Evolutionary conservation across 1,140 invertebrate genomes (phyloP).

Genomic region (Atopsyche davidsoni): DNA sequence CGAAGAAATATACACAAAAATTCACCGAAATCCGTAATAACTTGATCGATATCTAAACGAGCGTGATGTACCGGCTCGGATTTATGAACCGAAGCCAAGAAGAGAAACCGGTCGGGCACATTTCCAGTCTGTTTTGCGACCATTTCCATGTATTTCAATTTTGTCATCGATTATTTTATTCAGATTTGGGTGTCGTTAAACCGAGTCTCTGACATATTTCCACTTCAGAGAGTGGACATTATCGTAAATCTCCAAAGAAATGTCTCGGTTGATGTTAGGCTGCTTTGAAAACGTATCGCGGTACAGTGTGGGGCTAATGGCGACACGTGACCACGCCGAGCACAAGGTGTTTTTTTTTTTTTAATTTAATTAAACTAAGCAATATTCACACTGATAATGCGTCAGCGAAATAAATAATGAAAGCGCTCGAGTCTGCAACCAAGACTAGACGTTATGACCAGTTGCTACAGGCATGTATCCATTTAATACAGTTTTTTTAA

Average conservation of each 20-base stretch:
- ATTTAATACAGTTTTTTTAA: no score
- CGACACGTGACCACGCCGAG: no score
- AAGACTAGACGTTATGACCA: no score
- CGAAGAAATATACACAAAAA: no score
- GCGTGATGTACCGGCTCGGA: slow-evolving; percentile 9
- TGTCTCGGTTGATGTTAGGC: slow-evolving; percentile 13
- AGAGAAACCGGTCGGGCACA: slow-evolving; percentile 9
- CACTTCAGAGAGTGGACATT: slow-evolving; percentile 21
- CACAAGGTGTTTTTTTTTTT: no score
- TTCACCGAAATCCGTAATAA: no score
- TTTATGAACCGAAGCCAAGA: slow-evolving; percentile 16
- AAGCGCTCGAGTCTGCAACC: no score
- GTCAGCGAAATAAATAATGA: no score
- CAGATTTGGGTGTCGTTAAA: slow-evolving; percentile 25
- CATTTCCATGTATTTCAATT: slow-evolving; percentile 20
- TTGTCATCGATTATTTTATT: slow-evolving; percentile 27
- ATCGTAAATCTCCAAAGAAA: slow-evolving; percentile 27
- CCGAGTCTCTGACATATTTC: slow-evolving; percentile 22
- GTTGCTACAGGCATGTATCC: no score
- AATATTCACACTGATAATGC: no score
- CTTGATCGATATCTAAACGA: slow-evolving; percentile 24
- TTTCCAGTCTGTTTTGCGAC: slow-evolving; percentile 11
- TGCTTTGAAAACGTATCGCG: slow-evolving; percentile 19
- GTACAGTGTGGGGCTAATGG: slow-evolving; percentile 15
- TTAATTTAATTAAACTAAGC: no score